Evolutionary conservation across 2,888 invertebrate species (phyloP), one percentile per base, ranked within the genome.

Genomic region (Pediacus dermestoides): DNA sequence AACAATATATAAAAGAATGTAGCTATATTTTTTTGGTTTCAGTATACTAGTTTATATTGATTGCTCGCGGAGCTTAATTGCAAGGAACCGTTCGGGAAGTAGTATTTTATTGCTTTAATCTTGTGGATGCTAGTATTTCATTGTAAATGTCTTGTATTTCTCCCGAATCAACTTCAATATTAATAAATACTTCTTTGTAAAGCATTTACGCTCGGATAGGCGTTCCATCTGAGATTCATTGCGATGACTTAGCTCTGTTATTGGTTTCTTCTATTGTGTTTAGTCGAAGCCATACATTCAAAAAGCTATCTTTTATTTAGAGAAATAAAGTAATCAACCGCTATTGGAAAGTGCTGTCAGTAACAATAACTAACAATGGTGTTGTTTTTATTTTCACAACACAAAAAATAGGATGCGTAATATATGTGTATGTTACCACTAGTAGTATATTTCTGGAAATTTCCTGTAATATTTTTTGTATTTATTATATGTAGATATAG

Each of bases 211-310:
- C 51, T 53, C 49, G 45, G 45, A 46, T 54, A 53, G 55, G 55
- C 55, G 55, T 55, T 54, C 47, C 52, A 59, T 57, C 60, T 57
- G 53, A 64, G 67, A 69, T 67, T 68, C 68, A 67, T 63, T 60
- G 64, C 64, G 53, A 60, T 61, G 62, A 65, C 55, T 53, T 48
- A 48, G 51, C 44, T 43, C 43, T 50, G 47, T 52, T 55, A 55
- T 55, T 54, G 55, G 55, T 55, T 55, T 54, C 52, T 51, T 45
- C 55, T 43, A 55, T 55, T 54, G 53, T 54, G 45, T 50, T 45
- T 28, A 9, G 28, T 28, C 14, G 28, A 13, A 9, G 28, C 28
- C 12, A 9, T 13, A 7, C 4, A 23, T 18, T n/a, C n/a, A 18
- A 7, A 18, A 7, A 18, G 6, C n/a, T n/a, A 6, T 7, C 21